Base-by-base conservation (phyloP, 1,140 invertebrate genomes). In the Tachypleus tridentatus region DNA sequence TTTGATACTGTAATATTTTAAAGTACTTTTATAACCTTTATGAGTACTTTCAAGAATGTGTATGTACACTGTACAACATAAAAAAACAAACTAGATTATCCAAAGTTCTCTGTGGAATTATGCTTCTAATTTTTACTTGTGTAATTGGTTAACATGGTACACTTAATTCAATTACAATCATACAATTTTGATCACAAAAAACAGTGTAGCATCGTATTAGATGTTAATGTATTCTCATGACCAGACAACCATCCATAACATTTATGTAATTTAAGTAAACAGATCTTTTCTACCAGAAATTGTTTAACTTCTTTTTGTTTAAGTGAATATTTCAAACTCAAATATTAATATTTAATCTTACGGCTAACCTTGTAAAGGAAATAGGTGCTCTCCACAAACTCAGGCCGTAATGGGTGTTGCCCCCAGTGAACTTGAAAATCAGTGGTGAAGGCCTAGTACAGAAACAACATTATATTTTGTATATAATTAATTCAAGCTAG, bases 311-410 rank as follows among this genome's bases (percentile, higher is more conserved):
- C n/a, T 54, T 8, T 54, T 54, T n/a, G n/a, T n/a, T n/a, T 54
- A 54, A 54, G 7, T 8, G 53, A 8, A 54, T 8, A 8, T 8
- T 8, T 8, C 7, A 54, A 0, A 62, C 9, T 50, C 52, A 66
- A 50, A 64, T 50, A 64, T 51, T 61, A 49, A 7, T n/a, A 48
- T 58, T 11, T 63, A 63, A 60, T 49, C 9, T 3, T 60, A 52
- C 5, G n/a, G 48, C 53, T 67, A 72, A 80, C 79, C 74, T 81
- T 77, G 76, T 97, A 95, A 5, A 99, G 77, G 74, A 98, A 97
- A 75, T 98, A 99, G 0, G 96, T 98, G 0, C 93, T 97, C 78
- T 99, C 97, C 48, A 98, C 79, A 78, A 98, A 98, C 78, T 99
- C 97, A 5, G 97, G 97, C 61, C 97, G 82, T 3, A 99, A 78